phyloP scores from a whole-genome alignment of 1,140 invertebrate genomes.

The Rhizoglyphus robini region DNA sequence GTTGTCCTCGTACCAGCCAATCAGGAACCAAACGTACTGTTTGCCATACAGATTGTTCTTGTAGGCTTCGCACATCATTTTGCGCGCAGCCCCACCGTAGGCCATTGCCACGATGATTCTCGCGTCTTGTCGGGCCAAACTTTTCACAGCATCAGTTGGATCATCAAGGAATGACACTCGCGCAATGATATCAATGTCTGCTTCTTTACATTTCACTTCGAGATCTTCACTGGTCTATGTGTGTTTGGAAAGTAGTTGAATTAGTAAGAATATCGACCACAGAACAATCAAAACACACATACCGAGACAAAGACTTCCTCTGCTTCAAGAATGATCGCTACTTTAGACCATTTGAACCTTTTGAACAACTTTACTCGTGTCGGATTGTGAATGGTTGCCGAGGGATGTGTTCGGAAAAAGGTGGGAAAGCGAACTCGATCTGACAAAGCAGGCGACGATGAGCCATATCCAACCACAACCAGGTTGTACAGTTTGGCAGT shows the following conservation, averaged over 20 bases:
- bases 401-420: constrained; percentile 95
- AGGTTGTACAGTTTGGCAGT: constrained; percentile 99
- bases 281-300: constrained; percentile 20
- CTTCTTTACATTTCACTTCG: constrained; percentile 81
- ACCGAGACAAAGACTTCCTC: constrained; percentile 99
- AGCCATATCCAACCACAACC: constrained; percentile 94
- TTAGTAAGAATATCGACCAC: neutral
- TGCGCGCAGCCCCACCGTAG: constrained; percentile 86
- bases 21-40: constrained; percentile 98
- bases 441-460: constrained; percentile 93
- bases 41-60: constrained; percentile 86
- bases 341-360: constrained; percentile 88
- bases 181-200: constrained; percentile 83
- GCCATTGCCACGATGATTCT: constrained; percentile 94
- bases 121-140: constrained; percentile 74
- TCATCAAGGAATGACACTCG: constrained; percentile 93
- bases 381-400: constrained; percentile 97
- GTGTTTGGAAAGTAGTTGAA: neutral
- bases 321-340: constrained; percentile 93
- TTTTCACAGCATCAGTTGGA: constrained; percentile 86
- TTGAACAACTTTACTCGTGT: constrained; percentile 91
- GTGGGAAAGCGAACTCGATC: constrained; percentile 93
- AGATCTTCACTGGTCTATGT: constrained; percentile 87
- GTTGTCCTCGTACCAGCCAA: constrained; percentile 99
- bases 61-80: constrained; percentile 88